Base-by-base conservation (phyloP, 2,888 invertebrate species). In the Galeruca laticollis region DNA sequence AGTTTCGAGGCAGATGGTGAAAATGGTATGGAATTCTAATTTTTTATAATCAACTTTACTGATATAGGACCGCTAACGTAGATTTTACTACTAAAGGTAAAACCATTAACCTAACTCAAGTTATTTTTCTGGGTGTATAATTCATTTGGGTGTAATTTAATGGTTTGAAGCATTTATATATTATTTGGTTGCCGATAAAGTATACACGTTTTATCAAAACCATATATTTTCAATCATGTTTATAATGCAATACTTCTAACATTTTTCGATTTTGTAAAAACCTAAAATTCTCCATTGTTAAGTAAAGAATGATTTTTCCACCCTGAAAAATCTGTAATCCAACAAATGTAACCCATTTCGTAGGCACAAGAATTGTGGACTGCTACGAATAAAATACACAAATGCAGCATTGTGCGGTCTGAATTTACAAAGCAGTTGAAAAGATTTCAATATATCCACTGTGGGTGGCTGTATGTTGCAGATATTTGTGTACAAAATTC, bases 361-460 rank as follows among this genome's bases (percentile, higher is more conserved):
- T 76, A 68, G 71, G 80, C 78, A 80, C 78, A 82, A 82, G 80
- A 74, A 81, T 76, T 79, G 79, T 78, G 81, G 84, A 81, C 83
- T 80, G 82, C 82, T 80, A 82, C 84, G 83, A 84, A 85, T 84
- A 84, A 85, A 84, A 84, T 84, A 84, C 84, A 84, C 84, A 85
- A 84, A 84, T 82, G 81, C 72, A 71, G 76, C 80, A 83, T 85
- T 85, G 84, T 85, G 85, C 75, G 84, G 84, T 82, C 77, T 82
- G 83, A 84, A 85, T 85, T 85, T 85, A 85, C 85, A 85, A 85
- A 85, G 85, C 85, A 85, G 84, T 85, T 84, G 84, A 85, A 85
- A 85, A 85, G 85, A 84, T 85, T 85, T 85, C 84, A 84, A 84
- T 84, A 84, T 84, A 82, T 83, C 81, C 80, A 82, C 82, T 82